A percentile compares a stretch with the other conserved stretches of the same genome.
These are phyloP conservation scores for Hystrix cristata DNA, from an alignment of 2,113 vertebrate genomes.

Conservation along the genomic window DNA sequence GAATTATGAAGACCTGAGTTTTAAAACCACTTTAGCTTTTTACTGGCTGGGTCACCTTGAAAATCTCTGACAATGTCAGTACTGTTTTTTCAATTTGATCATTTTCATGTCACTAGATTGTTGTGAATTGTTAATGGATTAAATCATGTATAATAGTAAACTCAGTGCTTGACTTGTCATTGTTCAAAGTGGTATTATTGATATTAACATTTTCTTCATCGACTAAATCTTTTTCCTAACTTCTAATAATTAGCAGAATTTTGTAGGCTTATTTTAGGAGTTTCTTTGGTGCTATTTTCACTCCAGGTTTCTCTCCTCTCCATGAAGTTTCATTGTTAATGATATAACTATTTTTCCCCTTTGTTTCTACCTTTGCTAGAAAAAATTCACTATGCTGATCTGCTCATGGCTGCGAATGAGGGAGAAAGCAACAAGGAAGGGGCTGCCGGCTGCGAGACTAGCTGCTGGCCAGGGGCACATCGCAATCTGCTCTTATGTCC, in stretches of 20 bases:
- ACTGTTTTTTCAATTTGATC: not conserved
- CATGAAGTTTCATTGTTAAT: not conserved
- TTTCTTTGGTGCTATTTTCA: not conserved
- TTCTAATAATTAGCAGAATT: not conserved
- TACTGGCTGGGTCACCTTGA: not conserved
- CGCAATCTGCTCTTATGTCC: not conserved
- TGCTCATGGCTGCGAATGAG: not conserved
- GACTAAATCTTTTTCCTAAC: not conserved
- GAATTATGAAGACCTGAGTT: not conserved
- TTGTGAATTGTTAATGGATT: not conserved
- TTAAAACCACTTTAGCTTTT: not conserved
- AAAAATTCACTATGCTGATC: not conserved
- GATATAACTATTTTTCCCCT: not conserved
- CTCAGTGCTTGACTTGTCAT: not conserved
- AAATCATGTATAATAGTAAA: not conserved
- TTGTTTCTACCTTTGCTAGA: not conserved
- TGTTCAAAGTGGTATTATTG: not conserved
- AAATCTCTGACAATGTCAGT: not conserved
- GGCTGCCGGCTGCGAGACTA: not conserved
- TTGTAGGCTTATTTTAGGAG: not conserved
- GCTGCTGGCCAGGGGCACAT: not conserved
- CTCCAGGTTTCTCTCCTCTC: not conserved
- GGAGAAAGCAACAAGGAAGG: not conserved
- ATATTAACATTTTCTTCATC: not conserved
- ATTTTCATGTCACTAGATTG: not conserved